These are phyloP conservation scores for Bombyx huttoni DNA, from an alignment of 2,888 invertebrate species.

Conservation along the genomic window DNA sequence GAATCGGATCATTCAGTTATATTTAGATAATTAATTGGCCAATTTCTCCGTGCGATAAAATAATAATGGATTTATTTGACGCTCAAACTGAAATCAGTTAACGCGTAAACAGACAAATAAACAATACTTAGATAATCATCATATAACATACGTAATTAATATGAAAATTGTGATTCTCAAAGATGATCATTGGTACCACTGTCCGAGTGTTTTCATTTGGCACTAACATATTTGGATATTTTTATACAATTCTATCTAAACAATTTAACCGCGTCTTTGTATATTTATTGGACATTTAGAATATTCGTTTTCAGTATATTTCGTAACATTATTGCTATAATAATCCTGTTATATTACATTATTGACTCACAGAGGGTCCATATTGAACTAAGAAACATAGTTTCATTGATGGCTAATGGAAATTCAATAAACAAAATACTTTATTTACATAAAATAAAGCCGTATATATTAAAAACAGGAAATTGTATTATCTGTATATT, in stretches of 20 bases:
- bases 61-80: no score
- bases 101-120: no score
- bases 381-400: background rate
- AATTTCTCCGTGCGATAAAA: no score
- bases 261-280: conserved; percentile 32
- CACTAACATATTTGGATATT: conserved; percentile 62
- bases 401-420: no score
- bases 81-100: no score
- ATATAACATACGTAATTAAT: conserved; percentile 10
- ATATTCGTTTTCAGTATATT: conserved; percentile 23
- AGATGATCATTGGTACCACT: conserved; percentile 32
- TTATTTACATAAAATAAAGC: no score
- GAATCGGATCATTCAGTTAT: no score
- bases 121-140: no score
- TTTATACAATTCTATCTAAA: conserved; percentile 54
- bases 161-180: conserved; percentile 53
- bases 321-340: conserved; percentile 19
- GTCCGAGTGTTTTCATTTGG: conserved; percentile 51
- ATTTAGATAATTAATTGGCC: no score
- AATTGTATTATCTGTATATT: no score
- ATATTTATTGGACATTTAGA: conserved; percentile 26
- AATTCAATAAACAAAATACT: no score
- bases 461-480: no score
- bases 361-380: background rate
- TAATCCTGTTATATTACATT: background rate